Base-by-base conservation (phyloP, 2,888 invertebrate genomes). In the Molanna angustata region DNA sequence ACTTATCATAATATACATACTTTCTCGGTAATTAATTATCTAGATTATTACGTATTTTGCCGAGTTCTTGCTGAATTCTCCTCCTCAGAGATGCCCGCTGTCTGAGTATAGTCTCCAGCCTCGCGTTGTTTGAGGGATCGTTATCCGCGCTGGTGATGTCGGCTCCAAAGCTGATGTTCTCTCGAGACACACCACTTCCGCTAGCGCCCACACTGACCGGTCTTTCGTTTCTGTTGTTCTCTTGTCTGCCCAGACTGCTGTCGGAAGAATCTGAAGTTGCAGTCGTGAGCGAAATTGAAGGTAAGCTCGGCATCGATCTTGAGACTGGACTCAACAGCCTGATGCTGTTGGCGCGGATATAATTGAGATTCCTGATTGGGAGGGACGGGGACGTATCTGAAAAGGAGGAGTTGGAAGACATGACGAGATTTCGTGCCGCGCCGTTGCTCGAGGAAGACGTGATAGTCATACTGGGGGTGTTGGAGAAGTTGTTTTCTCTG, bases 281-380 rank as follows among this genome's bases (percentile, higher is more conserved):
- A 14, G 27, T 18, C 6, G 22, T 22, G 11, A 14, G 14, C 1
- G 27, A 21, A n/a, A 17, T 22, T 14, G 35, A 35, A 32, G 35
- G 22, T n/a, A n/a, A n/a, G n/a, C n/a, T n/a, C n/a, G n/a, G n/a
- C 37, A 48, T 27, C 6, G 54, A 31, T 27, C 57, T 47, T 4
- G 52, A 48, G 9, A 57, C 21, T 13, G 54, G 45, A 41, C 51
- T 54, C 19, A 54, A 37, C n/a, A 45, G 35, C 20, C 49, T 33
- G 20, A 51, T 17, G n/a, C 45, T 42, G 18, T 52, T 52, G 11
- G 44, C 49, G 4, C 54, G 44, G n/a, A 45, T 45, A 18, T 54
- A 54, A 54, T 52, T 57, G 4, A 47, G 6, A 48, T 47, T 54
- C n/a, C 54, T 43, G 9, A 57, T 41, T 2, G 57, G 54, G 14